Conservation (phyloP, 2,888 invertebrate species). For the Darwinula stevensoni region DNA sequence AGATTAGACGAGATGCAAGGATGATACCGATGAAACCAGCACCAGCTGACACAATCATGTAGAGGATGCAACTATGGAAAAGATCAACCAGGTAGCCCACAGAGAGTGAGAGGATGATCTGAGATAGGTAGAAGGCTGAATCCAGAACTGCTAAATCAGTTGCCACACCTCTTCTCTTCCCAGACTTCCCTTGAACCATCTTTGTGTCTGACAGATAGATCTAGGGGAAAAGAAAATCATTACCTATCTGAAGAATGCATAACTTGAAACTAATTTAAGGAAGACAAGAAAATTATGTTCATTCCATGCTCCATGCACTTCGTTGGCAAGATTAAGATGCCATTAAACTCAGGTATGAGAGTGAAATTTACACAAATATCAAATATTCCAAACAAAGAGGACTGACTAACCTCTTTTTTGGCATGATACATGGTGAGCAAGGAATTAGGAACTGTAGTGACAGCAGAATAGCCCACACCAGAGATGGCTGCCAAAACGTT, state of each 20-base stretch:
- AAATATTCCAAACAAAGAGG: too few relatives aligned
- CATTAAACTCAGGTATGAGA: too few relatives aligned
- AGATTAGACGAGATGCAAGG: constrained; percentile 10
- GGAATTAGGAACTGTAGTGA: constrained; percentile 13
- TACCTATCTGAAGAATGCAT: too few relatives aligned
- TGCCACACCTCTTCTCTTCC: constrained; percentile 11
- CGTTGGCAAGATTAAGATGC: too few relatives aligned
- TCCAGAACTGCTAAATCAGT: constrained; percentile 15
- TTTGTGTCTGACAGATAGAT: too few relatives aligned
- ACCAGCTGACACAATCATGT: constrained; percentile 17
- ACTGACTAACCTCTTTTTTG: constrained; percentile 11
- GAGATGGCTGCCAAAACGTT: constrained; percentile 13
- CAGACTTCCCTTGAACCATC: too few relatives aligned
- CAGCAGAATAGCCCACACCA: constrained; percentile 13
- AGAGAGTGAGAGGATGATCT: constrained; percentile 17
- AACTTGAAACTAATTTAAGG: too few relatives aligned
- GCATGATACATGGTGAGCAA: constrained; percentile 12
- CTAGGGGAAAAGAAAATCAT: too few relatives aligned
- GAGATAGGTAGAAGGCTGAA: constrained; percentile 19
- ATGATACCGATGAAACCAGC: constrained; percentile 15
- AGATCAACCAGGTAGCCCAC: constrained; percentile 19
- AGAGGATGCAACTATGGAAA: constrained; percentile 16
- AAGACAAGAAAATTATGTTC: too few relatives aligned
- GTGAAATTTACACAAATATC: too few relatives aligned
- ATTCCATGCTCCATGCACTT: too few relatives aligned